Evolutionary conservation across 2,797 vertebrate species (phyloP), one percentile per base, ranked within the genome.

Genomic region (Lepidocolaptes lacrymiger): DNA sequence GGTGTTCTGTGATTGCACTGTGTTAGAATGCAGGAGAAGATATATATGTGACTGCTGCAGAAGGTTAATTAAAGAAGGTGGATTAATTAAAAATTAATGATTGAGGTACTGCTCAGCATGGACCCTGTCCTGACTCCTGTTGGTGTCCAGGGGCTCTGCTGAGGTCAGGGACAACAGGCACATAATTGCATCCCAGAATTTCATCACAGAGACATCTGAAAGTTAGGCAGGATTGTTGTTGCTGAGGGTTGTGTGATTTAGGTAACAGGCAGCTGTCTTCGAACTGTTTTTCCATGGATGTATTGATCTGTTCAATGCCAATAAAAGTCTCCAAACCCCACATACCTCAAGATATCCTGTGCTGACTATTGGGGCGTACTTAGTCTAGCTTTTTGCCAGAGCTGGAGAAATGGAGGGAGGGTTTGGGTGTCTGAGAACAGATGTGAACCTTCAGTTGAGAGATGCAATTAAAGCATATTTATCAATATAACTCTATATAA

Each of bases 41-140:
- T 51, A 28, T 12, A 18, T 7, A 37, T 39, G 7, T 88, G 27
- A 17, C 12, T 62, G 9, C 14, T 77, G 34, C 34, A 61, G 72
- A 36, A 85, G 39, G 20, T 56, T 79, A 27, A 51, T 76, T 81
- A 58, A 86, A 81, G 26, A 75, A 75, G 9, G 26, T 61, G 19
- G 51, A 34, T 81, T 73, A 73, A 76, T 44, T 79, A 11, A 66
- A 64, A 82, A 48, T 76, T 12, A 73, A 34, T 0, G 2, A 18
- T 18, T 0, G 0, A 69, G 55, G 14, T 62, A 28, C 28, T 37
- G 63, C 71, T 78, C 16, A 44, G 3, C 3, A 5, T 32, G 18
- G 15, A 48, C 12, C 13, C 22, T 58, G 18, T 64, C 17, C 48
- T 76, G 48, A 32, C 12, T 82, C 15, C 8, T 52, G 9, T 14